Conservation (phyloP, 1,140 invertebrate species). For the Aphaenogaster floridana region DNA sequence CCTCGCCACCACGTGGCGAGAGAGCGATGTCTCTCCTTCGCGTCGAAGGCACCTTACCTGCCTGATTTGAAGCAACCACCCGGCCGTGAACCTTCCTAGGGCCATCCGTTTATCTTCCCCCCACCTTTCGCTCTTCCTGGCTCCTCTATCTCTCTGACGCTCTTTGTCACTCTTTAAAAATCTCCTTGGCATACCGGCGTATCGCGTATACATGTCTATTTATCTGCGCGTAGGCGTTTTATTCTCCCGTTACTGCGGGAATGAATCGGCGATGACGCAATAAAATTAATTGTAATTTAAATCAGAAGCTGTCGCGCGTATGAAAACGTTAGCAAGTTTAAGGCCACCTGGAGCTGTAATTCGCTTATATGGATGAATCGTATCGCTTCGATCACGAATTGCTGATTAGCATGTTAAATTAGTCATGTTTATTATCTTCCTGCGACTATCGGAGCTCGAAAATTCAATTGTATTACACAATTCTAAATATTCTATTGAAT, state of each 20-base stretch:
- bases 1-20: slow-evolving; percentile 82
- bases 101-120: slow-evolving; percentile 68
- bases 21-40: slow-evolving; percentile 82
- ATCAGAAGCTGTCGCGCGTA: slow-evolving; percentile 2
- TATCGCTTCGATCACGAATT: background rate
- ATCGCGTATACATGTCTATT: background rate
- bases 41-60: slow-evolving; percentile 82
- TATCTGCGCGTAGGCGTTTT: slow-evolving; percentile 32
- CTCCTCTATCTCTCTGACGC: background rate
- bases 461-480: background rate
- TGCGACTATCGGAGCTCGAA: background rate
- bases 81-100: slow-evolving; percentile 79
- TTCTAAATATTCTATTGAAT: background rate
- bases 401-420: slow-evolving; percentile 6
- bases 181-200: slow-evolving; percentile 2
- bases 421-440: background rate
- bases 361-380: background rate
- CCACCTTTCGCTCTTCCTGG: background rate
- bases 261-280: slow-evolving; percentile 26
- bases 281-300: slow-evolving; percentile 28
- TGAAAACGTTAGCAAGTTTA: slow-evolving; percentile 7
- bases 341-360: background rate
- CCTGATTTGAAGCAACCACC: slow-evolving; percentile 79
- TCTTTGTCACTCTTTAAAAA: slow-evolving; percentile 19
- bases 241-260: background rate